Base-by-base conservation (phyloP, 2,113 vertebrate genomes). In the Lanius ludovicianus region DNA sequence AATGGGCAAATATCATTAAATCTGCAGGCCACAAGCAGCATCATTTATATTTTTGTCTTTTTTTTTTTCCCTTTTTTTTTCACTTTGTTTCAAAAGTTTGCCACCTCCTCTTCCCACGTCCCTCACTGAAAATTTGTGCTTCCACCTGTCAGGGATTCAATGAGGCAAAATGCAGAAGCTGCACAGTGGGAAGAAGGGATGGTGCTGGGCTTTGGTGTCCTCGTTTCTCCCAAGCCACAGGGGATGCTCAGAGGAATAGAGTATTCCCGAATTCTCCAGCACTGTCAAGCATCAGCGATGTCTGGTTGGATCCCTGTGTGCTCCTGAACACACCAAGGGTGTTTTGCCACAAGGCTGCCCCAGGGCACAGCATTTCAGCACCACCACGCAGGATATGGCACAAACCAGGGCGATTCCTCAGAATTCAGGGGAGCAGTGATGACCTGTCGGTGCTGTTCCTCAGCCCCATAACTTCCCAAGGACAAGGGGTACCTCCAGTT, bases 1-100 rank as follows among this genome's bases (percentile, higher is more conserved):
- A 90, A 74, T 53, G 87, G 65, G 97, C 90, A 98, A 98, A 98
- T 96, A 97, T 93, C 97, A 95, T 97, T 97, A 96, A 90, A 87
- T 33, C 92, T 50, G 47, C 53, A 81, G 83, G 84, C 93, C 89
- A 31, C 56, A 47, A 90, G 90, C 78, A 81, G 86, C 77, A 79
- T 80, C 95, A 89, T 95, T 94, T 87, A 46, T 95, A 67, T 77
- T 73, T 93, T 94, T 50, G 49, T 57, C 33, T 21, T 49, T 86
- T 86, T 53, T 86, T 53, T 28, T 47, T 37, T 60, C 37, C 16
- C 30, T 31, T 65, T 25, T 44, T 35, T 56, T 52, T 21, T 10
- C 47, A 28, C n/a, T 56, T 81, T 49, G 62, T 95, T 90, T 81
- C 60, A 3, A 35, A 96, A 93, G 65, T 82, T 82, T 3, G 1